Conservation (phyloP, 2,888 invertebrate species). For the Zeuzera pyrina region DNA sequence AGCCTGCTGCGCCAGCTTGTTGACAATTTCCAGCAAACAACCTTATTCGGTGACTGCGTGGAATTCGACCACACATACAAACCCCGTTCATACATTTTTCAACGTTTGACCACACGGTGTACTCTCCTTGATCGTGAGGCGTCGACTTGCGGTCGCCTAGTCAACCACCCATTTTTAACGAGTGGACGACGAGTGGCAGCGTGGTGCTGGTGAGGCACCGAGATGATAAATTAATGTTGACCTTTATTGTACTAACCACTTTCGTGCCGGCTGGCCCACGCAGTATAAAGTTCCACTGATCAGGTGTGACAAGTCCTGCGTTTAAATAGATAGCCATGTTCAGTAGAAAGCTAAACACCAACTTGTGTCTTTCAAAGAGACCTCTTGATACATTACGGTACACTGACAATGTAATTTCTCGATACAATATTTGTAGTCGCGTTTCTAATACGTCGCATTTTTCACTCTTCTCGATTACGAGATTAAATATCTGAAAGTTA, state of each 20-base stretch:
- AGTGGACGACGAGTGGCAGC: no score
- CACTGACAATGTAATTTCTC: constrained; percentile 85
- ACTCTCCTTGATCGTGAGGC: no score
- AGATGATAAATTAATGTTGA: no score
- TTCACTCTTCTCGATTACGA: constrained; percentile 84
- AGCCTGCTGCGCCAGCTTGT: no score
- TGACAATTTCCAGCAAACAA: no score
- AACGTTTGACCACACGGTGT: no score
- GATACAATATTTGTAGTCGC: constrained; percentile 79
- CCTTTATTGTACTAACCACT: constrained; percentile 51
- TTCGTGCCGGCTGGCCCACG: constrained; percentile 78
- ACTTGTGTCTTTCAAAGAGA: constrained; percentile 91
- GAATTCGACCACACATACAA: no score
- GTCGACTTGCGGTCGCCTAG: no score
- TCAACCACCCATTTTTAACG: no score
- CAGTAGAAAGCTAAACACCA: constrained; percentile 89
- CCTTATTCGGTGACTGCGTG: no score
- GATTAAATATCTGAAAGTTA: constrained; percentile 79
- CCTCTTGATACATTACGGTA: constrained; percentile 93
- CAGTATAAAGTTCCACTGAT: constrained; percentile 85
- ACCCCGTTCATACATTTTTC: no score
- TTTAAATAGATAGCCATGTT: constrained; percentile 83
- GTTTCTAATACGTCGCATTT: constrained; percentile 76
- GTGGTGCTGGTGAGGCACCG: no score
- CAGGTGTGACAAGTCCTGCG: constrained; percentile 68